A percentile compares a stretch with the other conserved stretches of the same genome.
These are phyloP conservation scores for Eulemur rufifrons DNA, from an alignment of 2,113 vertebrate genomes.

Conservation along the genomic window DNA sequence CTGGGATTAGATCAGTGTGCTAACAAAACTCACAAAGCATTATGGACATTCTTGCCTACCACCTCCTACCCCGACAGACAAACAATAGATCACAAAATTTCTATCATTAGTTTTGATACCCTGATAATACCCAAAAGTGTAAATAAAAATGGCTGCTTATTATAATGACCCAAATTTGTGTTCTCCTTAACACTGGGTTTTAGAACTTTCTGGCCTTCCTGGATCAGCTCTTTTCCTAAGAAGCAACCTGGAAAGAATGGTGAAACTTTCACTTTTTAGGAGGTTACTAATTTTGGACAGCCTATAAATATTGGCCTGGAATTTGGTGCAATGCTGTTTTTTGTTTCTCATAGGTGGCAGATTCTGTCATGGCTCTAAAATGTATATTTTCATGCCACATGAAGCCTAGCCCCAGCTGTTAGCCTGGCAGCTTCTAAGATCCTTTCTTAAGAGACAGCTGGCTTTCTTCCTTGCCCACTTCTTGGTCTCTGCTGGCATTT, in stretches of 20 bases:
- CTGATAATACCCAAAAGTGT: neutral
- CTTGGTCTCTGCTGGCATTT: neutral
- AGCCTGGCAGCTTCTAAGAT: neutral
- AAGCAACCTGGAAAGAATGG: neutral
- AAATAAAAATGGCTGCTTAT: neutral
- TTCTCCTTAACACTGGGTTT: neutral
- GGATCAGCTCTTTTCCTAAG: neutral
- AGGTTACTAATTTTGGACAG: neutral
- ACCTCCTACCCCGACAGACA: too few species aligned
- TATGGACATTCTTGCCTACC: neutral
- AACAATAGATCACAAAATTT: neutral
- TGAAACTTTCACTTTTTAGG: neutral
- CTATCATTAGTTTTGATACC: neutral
- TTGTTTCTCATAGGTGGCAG: neutral
- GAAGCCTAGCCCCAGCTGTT: neutral
- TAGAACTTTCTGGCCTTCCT: neutral
- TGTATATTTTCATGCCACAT: fast-evolving
- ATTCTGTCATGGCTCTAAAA: neutral
- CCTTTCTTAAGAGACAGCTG: neutral
- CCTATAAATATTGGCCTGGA: neutral
- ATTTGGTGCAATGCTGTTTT: neutral
- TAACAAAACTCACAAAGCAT: neutral
- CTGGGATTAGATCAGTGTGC: neutral
- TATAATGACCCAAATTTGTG: neutral
- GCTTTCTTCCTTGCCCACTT: neutral